phyloP scores from a whole-genome alignment of 2,113 vertebrate species.

The Phylloscopus trochilus region DNA sequence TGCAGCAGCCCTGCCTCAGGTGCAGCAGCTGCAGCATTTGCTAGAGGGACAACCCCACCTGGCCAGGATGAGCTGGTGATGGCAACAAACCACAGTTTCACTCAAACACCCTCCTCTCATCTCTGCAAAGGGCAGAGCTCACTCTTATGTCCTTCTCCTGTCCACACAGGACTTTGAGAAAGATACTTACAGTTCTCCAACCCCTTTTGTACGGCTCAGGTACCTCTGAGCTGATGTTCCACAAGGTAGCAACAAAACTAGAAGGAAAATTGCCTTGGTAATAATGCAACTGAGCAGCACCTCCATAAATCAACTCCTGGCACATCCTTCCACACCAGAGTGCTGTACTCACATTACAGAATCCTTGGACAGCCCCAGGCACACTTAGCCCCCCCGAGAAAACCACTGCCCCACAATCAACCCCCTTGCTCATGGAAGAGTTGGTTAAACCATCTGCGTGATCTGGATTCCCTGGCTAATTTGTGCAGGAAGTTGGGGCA shows the following conservation, averaged over 20 bases:
- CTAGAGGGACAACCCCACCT: not conserved
- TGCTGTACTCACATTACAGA: not conserved
- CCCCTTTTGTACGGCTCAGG: not conserved
- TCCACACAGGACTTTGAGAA: not conserved
- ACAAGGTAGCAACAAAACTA: not conserved
- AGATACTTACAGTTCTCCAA: not conserved
- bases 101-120: not conserved
- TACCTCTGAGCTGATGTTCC: not conserved
- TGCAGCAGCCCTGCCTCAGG: not conserved
- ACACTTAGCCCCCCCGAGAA: not conserved
- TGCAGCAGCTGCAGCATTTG: not conserved
- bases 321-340: not conserved
- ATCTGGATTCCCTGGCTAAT: not conserved
- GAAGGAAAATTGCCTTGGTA: not conserved
- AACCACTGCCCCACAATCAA: not conserved
- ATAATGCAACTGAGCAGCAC: not conserved
- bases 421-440: not conserved
- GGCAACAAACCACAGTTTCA: not conserved
- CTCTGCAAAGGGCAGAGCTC: not conserved
- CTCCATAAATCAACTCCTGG: not conserved
- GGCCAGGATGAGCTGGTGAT: fast-evolving
- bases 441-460: not conserved
- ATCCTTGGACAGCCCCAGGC: not conserved
- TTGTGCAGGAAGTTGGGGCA: not conserved
- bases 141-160: not conserved